Conservation (phyloP, 2,888 invertebrate genomes). For the Eremobia ochroleuca region DNA sequence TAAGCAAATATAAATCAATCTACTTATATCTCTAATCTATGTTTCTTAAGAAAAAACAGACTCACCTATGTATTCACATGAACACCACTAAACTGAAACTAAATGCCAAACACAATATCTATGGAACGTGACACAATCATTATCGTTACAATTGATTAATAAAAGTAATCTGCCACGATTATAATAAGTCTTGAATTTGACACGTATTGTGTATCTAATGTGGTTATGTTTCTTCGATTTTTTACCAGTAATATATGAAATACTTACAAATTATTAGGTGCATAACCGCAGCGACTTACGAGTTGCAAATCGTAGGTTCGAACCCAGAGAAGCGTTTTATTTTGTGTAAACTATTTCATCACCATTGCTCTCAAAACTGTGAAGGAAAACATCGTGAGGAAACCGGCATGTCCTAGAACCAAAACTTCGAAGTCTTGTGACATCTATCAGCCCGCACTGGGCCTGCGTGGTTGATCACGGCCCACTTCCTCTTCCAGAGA, state of each 20-base stretch:
- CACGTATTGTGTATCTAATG: background rate
- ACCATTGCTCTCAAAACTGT: too few species aligned
- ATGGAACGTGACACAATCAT: slow-evolving; percentile 41
- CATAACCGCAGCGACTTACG: background rate
- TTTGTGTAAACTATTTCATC: too few species aligned
- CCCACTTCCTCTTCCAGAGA: too few species aligned
- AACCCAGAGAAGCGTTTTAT: too few species aligned
- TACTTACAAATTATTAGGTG: background rate
- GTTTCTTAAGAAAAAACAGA: slow-evolving; percentile 12
- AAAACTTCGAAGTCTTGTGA: too few species aligned
- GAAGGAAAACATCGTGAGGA: too few species aligned
- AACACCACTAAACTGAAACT: slow-evolving; percentile 64
- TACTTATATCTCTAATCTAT: background rate
- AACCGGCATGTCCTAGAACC: too few species aligned
- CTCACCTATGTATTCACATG: slow-evolving; percentile 73
- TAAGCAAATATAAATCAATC: background rate
- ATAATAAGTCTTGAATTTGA: slow-evolving; percentile 17
- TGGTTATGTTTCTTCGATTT: background rate
- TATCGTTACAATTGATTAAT: slow-evolving; percentile 57
- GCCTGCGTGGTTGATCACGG: too few species aligned
- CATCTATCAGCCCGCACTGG: too few species aligned
- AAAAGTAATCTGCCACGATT: slow-evolving; percentile 50
- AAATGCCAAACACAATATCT: slow-evolving; percentile 24
- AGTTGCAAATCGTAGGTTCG: too few species aligned
- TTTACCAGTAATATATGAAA: background rate